These are phyloP conservation scores for Nyctalus aviator DNA, from an alignment of 2,797 vertebrate species.

Conservation along the genomic window DNA sequence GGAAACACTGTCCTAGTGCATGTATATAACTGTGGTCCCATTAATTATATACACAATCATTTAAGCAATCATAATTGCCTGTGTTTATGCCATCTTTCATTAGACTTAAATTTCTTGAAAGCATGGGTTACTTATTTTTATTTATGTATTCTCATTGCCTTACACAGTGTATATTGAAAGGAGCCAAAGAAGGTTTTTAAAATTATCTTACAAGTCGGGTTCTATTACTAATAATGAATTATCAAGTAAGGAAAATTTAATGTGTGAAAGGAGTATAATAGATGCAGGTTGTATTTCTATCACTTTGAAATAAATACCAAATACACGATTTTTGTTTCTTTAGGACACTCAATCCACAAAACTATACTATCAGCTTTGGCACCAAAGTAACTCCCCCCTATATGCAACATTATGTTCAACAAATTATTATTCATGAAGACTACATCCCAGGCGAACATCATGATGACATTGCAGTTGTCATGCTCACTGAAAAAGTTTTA, in stretches of 20 bases:
- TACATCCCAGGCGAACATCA: constrained; percentile 82
- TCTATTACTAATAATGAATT: background rate
- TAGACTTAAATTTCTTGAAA: constrained; percentile 24
- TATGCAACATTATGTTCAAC: constrained; percentile 81
- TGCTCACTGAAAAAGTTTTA: constrained; percentile 84
- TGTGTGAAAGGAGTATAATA: background rate
- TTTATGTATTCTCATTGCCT: background rate
- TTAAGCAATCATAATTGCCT: background rate
- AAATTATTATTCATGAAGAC: constrained; percentile 87
- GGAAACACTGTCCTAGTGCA: background rate
- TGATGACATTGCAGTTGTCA: constrained; percentile 87
- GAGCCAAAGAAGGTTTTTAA: background rate
- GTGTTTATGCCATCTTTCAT: background rate
- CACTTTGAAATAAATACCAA: constrained; percentile 45
- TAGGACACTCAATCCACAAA: constrained; percentile 84
- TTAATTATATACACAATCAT: background rate
- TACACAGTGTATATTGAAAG: background rate
- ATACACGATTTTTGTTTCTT: constrained; percentile 67
- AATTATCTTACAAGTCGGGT: constrained; percentile 13
- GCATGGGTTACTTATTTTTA: background rate
- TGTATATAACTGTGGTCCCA: background rate
- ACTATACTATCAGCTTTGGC: constrained; percentile 89
- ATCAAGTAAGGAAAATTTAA: background rate
- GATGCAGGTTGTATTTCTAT: background rate
- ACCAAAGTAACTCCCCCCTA: constrained; percentile 83